Evolutionary conservation across 2,113 vertebrate genomes (phyloP).

Genomic region (Paradoxurus hermaphroditus): DNA sequence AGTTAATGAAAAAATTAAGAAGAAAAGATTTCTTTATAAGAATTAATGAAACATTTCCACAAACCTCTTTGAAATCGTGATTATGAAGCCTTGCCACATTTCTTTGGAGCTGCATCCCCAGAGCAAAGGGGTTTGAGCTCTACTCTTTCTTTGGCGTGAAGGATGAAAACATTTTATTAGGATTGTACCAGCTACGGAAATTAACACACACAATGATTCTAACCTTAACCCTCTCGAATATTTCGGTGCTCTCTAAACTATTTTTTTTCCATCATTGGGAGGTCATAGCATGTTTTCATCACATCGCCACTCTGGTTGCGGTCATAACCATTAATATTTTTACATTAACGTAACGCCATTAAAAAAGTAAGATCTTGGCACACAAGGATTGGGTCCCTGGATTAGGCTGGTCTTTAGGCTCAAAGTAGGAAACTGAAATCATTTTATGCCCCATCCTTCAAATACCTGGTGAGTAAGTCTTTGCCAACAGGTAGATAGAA

Average conservation of each 20-base stretch:
- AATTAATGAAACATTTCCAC: constrained; percentile 79
- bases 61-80: constrained; percentile 58
- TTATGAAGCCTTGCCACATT: background rate
- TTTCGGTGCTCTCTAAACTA: background rate
- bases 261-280: background rate
- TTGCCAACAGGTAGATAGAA: background rate
- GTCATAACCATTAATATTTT: background rate
- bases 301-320: background rate
- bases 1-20: constrained; percentile 79
- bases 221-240: background rate
- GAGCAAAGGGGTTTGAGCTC: background rate
- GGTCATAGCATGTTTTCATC: background rate
- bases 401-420: background rate
- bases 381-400: too few species aligned
- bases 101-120: background rate
- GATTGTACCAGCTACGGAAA: background rate
- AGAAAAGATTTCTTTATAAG: constrained; percentile 68
- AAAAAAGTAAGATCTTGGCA: background rate
- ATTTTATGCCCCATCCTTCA: background rate
- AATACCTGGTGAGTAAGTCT: background rate
- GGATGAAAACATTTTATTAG: background rate
- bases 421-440: background rate
- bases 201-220: background rate
- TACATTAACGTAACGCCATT: background rate
- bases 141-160: background rate